Percentiles rank a stretch among this genome's conserved stretches.
Evolutionary conservation across 2,113 vertebrate species (phyloP).

Genomic region (Callipepla californica): DNA sequence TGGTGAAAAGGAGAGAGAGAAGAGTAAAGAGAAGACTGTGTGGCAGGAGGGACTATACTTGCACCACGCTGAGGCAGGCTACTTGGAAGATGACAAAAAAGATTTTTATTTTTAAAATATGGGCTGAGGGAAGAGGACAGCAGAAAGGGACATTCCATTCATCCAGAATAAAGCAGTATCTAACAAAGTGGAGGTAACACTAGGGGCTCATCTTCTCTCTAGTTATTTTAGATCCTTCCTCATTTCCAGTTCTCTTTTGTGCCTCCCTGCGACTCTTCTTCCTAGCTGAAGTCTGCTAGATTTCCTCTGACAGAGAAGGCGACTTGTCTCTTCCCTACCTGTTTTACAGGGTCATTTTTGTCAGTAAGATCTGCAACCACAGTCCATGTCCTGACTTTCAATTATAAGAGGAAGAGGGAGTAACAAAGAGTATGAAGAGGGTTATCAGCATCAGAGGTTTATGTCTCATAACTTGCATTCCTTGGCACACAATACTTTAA

Average conservation of each 20-base stretch:
- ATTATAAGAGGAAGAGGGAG: not conserved
- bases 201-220: not conserved
- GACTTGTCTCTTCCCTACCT: not conserved
- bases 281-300: not conserved
- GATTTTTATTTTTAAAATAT: not conserved
- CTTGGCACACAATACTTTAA: not conserved
- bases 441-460: not conserved
- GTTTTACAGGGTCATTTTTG: not conserved
- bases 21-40: not conserved
- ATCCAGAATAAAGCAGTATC: not conserved
- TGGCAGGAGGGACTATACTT: not conserved
- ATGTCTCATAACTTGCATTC: not conserved
- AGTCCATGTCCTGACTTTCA: not conserved
- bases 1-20: not conserved
- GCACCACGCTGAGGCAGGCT: not conserved
- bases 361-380: not conserved
- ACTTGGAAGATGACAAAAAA: not conserved
- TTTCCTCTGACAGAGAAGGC: not conserved
- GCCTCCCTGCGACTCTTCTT: not conserved
- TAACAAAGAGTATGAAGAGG: not conserved
- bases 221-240: not conserved
- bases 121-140: not conserved
- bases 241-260: not conserved
- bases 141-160: not conserved
- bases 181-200: not conserved